A percentile compares a stretch with the other conserved stretches of the same genome.
Conservation (phyloP, 2,888 invertebrate genomes). For the Synanthedon myopaeformis region DNA sequence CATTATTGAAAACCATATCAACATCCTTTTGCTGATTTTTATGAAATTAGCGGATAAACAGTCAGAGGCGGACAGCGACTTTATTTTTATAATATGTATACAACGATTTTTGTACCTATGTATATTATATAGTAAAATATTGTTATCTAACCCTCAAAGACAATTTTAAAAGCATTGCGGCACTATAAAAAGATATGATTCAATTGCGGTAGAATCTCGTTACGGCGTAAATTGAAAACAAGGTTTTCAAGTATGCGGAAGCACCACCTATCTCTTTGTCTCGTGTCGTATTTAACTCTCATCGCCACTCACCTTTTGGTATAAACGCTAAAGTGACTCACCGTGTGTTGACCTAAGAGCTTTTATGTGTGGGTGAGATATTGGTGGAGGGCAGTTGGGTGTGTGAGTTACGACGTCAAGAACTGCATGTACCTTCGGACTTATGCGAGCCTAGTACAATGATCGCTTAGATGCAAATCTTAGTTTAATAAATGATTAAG, state of each 20-base stretch:
- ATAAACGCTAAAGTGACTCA: conserved; percentile 11
- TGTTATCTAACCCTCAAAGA: too few relatives aligned
- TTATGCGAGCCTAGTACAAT: conserved; percentile 25
- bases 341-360: conserved; percentile 12
- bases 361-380: conserved; percentile 9
- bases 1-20: too few relatives aligned
- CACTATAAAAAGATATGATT: background rate
- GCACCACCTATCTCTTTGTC: background rate
- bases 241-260: background rate
- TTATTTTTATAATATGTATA: too few relatives aligned
- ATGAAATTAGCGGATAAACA: too few relatives aligned
- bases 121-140: too few relatives aligned
- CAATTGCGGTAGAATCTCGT: background rate
- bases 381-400: conserved; percentile 7
- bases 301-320: conserved; percentile 8
- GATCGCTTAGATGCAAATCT: conserved; percentile 8
- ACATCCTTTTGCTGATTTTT: too few relatives aligned
- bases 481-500: conserved; percentile 6
- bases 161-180: background rate
- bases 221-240: background rate
- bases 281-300: conserved; percentile 4
- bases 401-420: conserved; percentile 7
- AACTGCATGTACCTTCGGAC: conserved; percentile 12
- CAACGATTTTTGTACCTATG: too few relatives aligned
- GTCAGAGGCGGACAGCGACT: too few relatives aligned